Conservation (phyloP, 2,888 invertebrate genomes). For the Nomada goodeniana region DNA sequence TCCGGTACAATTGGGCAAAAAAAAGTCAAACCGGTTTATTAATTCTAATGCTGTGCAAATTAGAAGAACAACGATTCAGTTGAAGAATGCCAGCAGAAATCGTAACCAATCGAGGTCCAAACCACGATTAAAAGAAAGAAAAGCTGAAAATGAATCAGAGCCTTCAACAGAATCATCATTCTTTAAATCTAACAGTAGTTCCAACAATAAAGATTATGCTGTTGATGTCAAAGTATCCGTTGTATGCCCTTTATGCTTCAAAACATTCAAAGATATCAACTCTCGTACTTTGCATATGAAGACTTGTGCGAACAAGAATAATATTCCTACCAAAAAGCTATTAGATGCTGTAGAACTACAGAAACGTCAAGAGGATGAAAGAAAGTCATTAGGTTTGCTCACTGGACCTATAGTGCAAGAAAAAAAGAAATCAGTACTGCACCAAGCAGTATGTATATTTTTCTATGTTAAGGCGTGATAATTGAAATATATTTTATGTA, state of each 20-base stretch:
- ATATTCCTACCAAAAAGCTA: slow-evolving; percentile 80
- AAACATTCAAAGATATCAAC: slow-evolving; percentile 73
- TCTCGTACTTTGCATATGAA: slow-evolving; percentile 80
- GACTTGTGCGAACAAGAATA: slow-evolving; percentile 82
- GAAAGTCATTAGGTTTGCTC: slow-evolving; percentile 83
- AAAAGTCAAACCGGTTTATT: slow-evolving; percentile 47
- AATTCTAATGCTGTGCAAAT: slow-evolving; percentile 7
- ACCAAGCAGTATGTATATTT: slow-evolving; percentile 55
- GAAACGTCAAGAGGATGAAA: slow-evolving; percentile 82
- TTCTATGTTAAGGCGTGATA: neutral
- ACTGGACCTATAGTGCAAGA: slow-evolving; percentile 75
- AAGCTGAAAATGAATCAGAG: slow-evolving; percentile 58
- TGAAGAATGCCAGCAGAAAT: slow-evolving; percentile 34
- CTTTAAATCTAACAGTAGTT: slow-evolving; percentile 69
- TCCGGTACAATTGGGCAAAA: slow-evolving; percentile 65
- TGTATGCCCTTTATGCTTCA: slow-evolving; percentile 82
- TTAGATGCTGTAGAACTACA: slow-evolving; percentile 82
- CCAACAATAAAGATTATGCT: neutral
- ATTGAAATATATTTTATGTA: neutral
- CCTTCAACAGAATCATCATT: slow-evolving; percentile 78
- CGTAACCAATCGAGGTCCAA: slow-evolving; percentile 15
- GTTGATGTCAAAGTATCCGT: slow-evolving; percentile 67
- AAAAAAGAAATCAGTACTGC: slow-evolving; percentile 61
- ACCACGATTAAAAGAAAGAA: slow-evolving; percentile 50
- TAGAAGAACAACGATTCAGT: slow-evolving; percentile 37